phyloP scores from a whole-genome alignment of 2,888 invertebrate species.

The Agapostemon virescens region DNA sequence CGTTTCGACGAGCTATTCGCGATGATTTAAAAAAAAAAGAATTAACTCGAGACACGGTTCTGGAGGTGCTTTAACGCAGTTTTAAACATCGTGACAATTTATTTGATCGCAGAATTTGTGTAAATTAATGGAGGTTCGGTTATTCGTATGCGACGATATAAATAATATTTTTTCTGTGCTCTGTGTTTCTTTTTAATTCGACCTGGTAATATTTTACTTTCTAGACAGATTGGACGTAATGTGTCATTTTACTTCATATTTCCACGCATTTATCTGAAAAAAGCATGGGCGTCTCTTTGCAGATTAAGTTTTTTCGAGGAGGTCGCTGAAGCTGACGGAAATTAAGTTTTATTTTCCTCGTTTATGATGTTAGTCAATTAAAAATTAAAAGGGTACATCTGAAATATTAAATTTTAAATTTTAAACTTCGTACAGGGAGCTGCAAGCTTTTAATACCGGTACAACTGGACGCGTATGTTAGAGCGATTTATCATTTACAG shows the following conservation, averaged over 20 bases:
- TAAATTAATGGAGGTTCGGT: no score
- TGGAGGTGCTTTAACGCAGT: no score
- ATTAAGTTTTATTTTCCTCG: not conserved
- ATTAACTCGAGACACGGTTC: not conserved
- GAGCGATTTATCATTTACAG: not conserved
- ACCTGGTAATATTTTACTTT: not conserved
- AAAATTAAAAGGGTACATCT: not conserved
- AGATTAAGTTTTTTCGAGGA: not conserved
- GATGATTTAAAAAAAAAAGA: not conserved
- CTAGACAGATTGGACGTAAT: not conserved
- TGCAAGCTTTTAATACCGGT: not conserved
- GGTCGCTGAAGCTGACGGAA: not conserved
- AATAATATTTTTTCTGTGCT: no score
- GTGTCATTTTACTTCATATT: no score
- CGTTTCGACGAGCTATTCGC: not conserved
- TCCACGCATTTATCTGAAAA: no score
- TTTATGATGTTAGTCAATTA: not conserved
- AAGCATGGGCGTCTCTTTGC: not conserved
- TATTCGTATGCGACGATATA: no score
- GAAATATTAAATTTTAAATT: not conserved
- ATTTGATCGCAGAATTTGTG: not conserved
- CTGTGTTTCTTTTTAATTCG: no score
- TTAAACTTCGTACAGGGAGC: not conserved
- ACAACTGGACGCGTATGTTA: not conserved
- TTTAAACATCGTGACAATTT: no score